phyloP scores from a whole-genome alignment of 35 echinoderm and acorn worm genomes.

The Chiridota heheva region DNA sequence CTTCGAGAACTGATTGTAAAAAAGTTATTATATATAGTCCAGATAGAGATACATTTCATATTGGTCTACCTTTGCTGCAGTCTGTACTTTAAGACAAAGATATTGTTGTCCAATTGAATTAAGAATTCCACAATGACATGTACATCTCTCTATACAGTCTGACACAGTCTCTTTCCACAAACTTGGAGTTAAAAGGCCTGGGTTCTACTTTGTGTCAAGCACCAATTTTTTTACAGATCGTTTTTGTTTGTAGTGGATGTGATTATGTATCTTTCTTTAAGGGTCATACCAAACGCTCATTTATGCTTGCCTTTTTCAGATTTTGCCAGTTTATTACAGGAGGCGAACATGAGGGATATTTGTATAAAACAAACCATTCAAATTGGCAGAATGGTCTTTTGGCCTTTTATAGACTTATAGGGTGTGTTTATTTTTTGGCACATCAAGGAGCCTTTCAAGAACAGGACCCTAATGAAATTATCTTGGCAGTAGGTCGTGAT shows the following conservation, averaged over 20 bases:
- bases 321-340: slow-evolving; percentile 24
- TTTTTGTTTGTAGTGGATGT: slow-evolving; percentile 59
- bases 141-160: too few species aligned
- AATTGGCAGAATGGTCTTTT: slow-evolving; percentile 34
- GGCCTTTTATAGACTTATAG: slow-evolving; percentile 64
- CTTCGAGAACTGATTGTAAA: background rate
- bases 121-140: too few species aligned
- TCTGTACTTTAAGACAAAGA: background rate
- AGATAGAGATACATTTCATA: slow-evolving; percentile 29
- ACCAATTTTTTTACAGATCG: too few species aligned
- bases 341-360: background rate
- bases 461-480: slow-evolving; percentile 47
- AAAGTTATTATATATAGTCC: background rate
- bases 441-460: slow-evolving; percentile 33
- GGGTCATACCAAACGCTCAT: slow-evolving; percentile 7
- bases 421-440: slow-evolving; percentile 55
- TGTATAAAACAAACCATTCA: background rate
- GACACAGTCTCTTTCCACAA: too few species aligned
- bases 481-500: slow-evolving; percentile 13
- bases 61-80: background rate
- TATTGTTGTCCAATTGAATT: too few species aligned
- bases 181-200: too few species aligned
- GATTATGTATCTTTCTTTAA: slow-evolving; percentile 68
- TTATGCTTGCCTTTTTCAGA: slow-evolving; percentile 21
- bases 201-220: too few species aligned